Evolutionary conservation across 2,888 invertebrate genomes (phyloP).

Genomic region (Boloria euphrosyne): DNA sequence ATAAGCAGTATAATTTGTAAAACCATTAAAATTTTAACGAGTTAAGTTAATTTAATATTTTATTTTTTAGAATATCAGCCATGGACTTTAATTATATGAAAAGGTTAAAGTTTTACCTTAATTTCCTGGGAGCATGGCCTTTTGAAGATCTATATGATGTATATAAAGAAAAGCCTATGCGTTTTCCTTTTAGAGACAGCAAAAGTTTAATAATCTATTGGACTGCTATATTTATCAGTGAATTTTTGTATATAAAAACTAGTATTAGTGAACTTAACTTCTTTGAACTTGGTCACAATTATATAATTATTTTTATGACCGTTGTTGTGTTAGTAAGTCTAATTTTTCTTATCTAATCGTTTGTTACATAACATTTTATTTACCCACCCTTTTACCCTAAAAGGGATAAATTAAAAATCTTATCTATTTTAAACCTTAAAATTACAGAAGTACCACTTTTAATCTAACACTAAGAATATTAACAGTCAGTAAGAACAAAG

Average conservation of each 20-base stretch:
- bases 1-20: too few relatives aligned
- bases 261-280: slow-evolving; percentile 13
- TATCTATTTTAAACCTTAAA: too few relatives aligned
- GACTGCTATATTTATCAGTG: background rate
- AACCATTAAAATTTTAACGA: background rate
- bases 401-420: too few relatives aligned
- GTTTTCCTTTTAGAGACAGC: slow-evolving; percentile 4
- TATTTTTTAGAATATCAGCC: slow-evolving; percentile 4
- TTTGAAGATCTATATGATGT: slow-evolving; percentile 16
- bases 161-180: slow-evolving; percentile 12
- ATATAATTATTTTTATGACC: slow-evolving; percentile 15
- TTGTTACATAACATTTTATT: too few relatives aligned
- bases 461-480: too few relatives aligned
- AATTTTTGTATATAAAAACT: background rate
- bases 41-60: background rate
- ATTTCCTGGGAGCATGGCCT: slow-evolving; percentile 16
- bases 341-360: background rate
- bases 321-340: slow-evolving; percentile 11
- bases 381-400: too few relatives aligned
- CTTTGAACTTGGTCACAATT: slow-evolving; percentile 19
- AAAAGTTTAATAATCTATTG: background rate
- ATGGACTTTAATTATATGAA: slow-evolving; percentile 23
- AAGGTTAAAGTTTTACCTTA: slow-evolving; percentile 8
- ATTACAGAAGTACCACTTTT: too few relatives aligned
- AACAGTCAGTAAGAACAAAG: too few relatives aligned